These are phyloP conservation scores for Drosophila kanekoi DNA, from an alignment of 2,888 invertebrate species.

Conservation along the genomic window DNA sequence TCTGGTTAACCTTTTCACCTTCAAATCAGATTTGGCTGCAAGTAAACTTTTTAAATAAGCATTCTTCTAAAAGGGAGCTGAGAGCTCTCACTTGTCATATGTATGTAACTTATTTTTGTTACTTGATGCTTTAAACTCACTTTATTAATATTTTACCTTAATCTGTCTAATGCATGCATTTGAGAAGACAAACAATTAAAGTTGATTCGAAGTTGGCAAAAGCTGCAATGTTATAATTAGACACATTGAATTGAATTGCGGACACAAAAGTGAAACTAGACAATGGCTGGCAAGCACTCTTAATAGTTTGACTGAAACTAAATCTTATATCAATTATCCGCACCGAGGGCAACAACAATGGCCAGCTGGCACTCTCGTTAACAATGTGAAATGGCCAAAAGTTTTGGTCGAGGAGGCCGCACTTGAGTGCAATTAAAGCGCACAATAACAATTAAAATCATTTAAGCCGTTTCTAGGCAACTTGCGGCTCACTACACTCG, in stretches of 20 bases:
- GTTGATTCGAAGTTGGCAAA: not conserved
- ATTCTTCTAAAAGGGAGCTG: no score
- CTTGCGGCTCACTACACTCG: constrained; percentile 36
- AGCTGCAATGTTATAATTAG: not conserved
- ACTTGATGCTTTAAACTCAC: no score
- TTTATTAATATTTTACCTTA: no score
- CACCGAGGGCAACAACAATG: constrained; percentile 26
- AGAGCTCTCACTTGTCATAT: no score
- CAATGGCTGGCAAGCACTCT: not conserved
- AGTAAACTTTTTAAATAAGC: no score
- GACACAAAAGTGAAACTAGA: not conserved
- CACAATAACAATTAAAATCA: constrained; percentile 79
- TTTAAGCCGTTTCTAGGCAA: constrained; percentile 58
- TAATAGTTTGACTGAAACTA: constrained; percentile 21
- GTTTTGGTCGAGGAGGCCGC: constrained; percentile 33
- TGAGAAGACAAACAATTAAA: not conserved
- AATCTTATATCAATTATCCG: constrained; percentile 50
- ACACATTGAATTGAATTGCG: not conserved
- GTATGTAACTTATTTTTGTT: no score
- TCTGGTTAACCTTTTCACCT: no score
- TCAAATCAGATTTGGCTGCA: no score
- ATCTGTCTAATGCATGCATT: no score
- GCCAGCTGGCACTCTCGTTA: constrained; percentile 26
- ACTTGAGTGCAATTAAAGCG: constrained; percentile 66
- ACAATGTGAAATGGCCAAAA: constrained; percentile 42